phyloP scores from a whole-genome alignment of 2,797 vertebrate species.

The Sparus aurata region DNA sequence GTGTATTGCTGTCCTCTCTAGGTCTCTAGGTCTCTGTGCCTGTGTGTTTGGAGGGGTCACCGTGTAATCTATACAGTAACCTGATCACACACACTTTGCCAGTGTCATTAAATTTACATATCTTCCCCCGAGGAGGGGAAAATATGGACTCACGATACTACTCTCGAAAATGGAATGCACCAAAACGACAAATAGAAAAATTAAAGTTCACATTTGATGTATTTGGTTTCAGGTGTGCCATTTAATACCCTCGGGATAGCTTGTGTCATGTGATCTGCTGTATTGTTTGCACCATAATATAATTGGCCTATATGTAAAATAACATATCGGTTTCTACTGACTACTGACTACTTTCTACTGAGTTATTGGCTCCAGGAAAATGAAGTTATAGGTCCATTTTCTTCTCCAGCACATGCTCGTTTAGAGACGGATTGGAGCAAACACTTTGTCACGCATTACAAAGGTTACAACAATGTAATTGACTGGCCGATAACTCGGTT shows the following conservation, averaged over 20 bases:
- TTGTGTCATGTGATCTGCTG: background rate
- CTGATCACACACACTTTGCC: conserved; percentile 84
- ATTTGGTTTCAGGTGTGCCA: background rate
- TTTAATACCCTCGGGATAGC: background rate
- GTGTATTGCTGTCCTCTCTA: conserved; percentile 61
- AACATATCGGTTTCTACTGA: background rate
- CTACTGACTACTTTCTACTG: no score
- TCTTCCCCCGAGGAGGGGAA: conserved; percentile 70
- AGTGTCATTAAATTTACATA: conserved; percentile 91
- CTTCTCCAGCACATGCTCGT: background rate
- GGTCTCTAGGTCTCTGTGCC: conserved; percentile 73
- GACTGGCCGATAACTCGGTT: conserved; percentile 45
- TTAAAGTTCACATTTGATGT: background rate
- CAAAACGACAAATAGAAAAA: background rate
- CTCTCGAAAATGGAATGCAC: conserved; percentile 34
- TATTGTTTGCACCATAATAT: background rate
- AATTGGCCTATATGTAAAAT: background rate
- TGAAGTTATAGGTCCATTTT: background rate
- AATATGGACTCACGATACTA: conserved; percentile 63
- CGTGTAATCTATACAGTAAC: conserved; percentile 89
- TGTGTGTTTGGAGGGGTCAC: conserved; percentile 79
- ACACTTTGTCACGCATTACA: conserved; percentile 30
- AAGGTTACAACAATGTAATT: conserved; percentile 25
- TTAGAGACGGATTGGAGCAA: background rate
- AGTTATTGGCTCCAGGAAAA: background rate